Percentiles rank a stretch among this genome's conserved stretches.
Evolutionary conservation across 2,888 invertebrate species (phyloP).

Genomic region (Phrixothrix hirtus): DNA sequence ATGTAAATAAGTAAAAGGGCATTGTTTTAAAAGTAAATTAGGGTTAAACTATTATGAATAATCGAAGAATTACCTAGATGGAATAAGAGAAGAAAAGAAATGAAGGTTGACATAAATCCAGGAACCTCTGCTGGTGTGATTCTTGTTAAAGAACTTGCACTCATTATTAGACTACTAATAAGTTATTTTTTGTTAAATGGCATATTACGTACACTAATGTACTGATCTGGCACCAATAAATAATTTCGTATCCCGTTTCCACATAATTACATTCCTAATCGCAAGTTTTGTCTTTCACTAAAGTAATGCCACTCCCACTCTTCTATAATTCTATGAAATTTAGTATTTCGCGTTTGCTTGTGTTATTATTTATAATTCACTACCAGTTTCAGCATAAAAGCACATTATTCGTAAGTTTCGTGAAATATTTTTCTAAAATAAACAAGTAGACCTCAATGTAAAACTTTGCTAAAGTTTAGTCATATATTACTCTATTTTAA

Average conservation of each 20-base stretch:
- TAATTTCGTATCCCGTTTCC: constrained; percentile 21
- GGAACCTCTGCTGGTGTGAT: constrained; percentile 19
- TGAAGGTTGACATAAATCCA: constrained; percentile 19
- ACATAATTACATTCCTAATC: constrained; percentile 25
- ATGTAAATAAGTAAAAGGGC: too few relatives aligned
- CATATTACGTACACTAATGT: constrained; percentile 7
- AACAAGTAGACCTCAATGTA: neutral
- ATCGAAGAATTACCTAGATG: constrained; percentile 21
- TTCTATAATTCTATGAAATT: constrained; percentile 21
- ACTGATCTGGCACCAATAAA: constrained; percentile 13
- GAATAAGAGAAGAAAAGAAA: constrained; percentile 16
- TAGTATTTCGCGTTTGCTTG: constrained; percentile 17
- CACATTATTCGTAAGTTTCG: neutral
- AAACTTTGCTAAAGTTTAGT: neutral
- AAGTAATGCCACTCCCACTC: constrained; percentile 27
- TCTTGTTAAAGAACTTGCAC: constrained; percentile 12
- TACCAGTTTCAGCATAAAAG: neutral
- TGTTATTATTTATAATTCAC: constrained; percentile 12
- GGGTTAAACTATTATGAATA: neutral
- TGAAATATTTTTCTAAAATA: neutral
- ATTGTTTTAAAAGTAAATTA: too few relatives aligned
- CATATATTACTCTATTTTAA: too few relatives aligned
- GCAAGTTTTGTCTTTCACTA: constrained; percentile 25
- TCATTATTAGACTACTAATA: constrained; percentile 18
- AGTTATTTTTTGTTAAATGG: constrained; percentile 18